Conservation (phyloP, 2,888 invertebrate species). For the Macropis europaea region DNA sequence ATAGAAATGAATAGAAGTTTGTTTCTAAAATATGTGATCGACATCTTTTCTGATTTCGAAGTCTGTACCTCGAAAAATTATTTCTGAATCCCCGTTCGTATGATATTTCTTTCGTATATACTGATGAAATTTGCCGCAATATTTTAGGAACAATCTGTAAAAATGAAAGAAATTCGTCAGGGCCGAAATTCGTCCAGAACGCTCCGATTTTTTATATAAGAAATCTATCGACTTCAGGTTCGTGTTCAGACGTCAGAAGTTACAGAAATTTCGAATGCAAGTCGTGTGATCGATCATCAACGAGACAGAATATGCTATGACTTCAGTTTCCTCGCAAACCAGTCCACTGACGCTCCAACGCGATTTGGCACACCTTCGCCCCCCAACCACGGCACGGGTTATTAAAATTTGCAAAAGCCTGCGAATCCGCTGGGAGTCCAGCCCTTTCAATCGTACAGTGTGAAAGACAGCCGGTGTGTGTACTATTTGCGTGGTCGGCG, state of each 20-base stretch:
- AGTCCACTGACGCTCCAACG: too few species aligned
- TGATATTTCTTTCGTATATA: background rate
- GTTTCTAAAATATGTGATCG: too few species aligned
- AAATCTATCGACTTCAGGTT: too few species aligned
- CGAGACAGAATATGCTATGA: too few species aligned
- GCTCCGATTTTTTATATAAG: background rate
- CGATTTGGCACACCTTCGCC: conserved; percentile 11
- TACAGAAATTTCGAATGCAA: background rate
- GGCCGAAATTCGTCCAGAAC: background rate
- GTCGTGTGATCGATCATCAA: too few species aligned
- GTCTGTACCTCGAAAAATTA: too few species aligned
- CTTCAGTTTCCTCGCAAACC: too few species aligned
- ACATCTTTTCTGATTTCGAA: too few species aligned
- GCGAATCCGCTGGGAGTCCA: conserved; percentile 66
- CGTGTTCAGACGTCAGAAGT: too few species aligned
- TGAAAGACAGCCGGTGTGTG: conserved; percentile 77
- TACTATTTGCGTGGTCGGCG: conserved; percentile 68
- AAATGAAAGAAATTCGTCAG: too few species aligned
- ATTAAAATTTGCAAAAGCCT: conserved; percentile 17
- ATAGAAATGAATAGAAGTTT: too few species aligned
- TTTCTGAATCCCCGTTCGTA: too few species aligned
- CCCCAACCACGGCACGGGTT: background rate
- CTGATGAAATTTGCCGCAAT: background rate
- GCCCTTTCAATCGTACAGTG: conserved; percentile 71
- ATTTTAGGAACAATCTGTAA: background rate